Evolutionary conservation across 2,888 invertebrate species (phyloP).

Genomic region (Zootermopsis nevadensis): DNA sequence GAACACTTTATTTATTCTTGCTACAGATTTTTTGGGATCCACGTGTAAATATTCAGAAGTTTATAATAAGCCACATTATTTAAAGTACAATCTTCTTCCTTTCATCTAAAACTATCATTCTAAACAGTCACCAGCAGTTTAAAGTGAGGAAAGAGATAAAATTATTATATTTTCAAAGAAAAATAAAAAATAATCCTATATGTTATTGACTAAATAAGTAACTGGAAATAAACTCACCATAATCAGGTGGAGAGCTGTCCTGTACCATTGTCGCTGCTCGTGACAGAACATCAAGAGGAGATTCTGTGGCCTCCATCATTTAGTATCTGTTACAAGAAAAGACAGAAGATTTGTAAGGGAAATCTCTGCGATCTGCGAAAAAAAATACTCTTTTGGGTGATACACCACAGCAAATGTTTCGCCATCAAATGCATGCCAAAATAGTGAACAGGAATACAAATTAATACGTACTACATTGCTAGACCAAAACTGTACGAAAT

Average conservation of each 20-base stretch:
- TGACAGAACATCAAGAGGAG: conserved; percentile 87
- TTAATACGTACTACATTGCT: neutral
- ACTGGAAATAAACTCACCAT: conserved; percentile 64
- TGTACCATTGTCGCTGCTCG: conserved; percentile 91
- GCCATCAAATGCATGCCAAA: neutral
- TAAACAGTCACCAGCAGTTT: too few relatives aligned
- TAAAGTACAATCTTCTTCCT: too few relatives aligned
- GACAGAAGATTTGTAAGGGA: neutral
- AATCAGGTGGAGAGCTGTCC: conserved; percentile 67
- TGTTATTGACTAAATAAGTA: neutral
- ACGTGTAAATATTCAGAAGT: too few relatives aligned
- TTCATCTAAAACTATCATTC: too few relatives aligned
- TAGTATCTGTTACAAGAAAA: conserved; percentile 13
- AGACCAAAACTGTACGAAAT: neutral
- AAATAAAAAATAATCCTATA: neutral
- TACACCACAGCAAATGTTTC: neutral
- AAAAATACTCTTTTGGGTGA: neutral
- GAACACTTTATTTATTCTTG: too few relatives aligned
- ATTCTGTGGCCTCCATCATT: conserved; percentile 80
- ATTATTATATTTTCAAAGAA: neutral
- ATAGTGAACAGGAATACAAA: neutral
- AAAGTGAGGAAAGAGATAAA: neutral
- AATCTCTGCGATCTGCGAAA: too few relatives aligned
- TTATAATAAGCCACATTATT: too few relatives aligned
- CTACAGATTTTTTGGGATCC: too few relatives aligned